phyloP scores from a whole-genome alignment of 2,888 invertebrate genomes.

The Leucozona laternaria region DNA sequence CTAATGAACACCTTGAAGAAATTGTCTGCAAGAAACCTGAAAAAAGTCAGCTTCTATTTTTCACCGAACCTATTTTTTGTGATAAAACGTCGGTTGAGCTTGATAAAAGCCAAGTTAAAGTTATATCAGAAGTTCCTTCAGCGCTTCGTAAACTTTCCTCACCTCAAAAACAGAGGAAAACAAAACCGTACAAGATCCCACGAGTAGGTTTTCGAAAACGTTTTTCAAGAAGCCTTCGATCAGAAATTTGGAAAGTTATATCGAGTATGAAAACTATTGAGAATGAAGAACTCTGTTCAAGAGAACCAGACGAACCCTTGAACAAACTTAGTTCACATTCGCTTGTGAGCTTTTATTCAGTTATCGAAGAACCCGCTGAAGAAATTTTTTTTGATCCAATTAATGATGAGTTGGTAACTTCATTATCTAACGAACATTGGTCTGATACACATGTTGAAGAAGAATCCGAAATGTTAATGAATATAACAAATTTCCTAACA shows the following conservation, averaged over 20 bases:
- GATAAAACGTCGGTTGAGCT: too few species aligned
- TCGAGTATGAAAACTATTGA: slow-evolving; percentile 55
- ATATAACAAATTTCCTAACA: background rate
- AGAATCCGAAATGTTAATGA: slow-evolving; percentile 21
- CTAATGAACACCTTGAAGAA: background rate
- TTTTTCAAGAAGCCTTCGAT: slow-evolving; percentile 69
- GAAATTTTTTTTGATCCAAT: slow-evolving; percentile 31
- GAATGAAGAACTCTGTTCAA: background rate
- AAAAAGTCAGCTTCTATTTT: background rate
- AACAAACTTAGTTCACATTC: slow-evolving; percentile 61
- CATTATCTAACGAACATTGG: slow-evolving; percentile 10
- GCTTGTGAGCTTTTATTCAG: slow-evolving; percentile 78
- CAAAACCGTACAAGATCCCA: background rate
- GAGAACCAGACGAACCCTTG: background rate
- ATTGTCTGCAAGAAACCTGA: background rate
- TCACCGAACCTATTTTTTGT: background rate
- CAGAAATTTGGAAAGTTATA: slow-evolving; percentile 76
- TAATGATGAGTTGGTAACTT: background rate
- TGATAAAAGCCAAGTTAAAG: slow-evolving; percentile 50
- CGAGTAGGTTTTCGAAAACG: slow-evolving; percentile 62
- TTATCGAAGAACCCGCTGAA: slow-evolving; percentile 62
- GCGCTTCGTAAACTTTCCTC: slow-evolving; percentile 73
- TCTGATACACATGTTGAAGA: background rate
- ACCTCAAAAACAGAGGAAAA: background rate
- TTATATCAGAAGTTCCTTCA: slow-evolving; percentile 78